phyloP scores from a whole-genome alignment of 2,888 invertebrate species.

The Galerucella calmariensis region DNA sequence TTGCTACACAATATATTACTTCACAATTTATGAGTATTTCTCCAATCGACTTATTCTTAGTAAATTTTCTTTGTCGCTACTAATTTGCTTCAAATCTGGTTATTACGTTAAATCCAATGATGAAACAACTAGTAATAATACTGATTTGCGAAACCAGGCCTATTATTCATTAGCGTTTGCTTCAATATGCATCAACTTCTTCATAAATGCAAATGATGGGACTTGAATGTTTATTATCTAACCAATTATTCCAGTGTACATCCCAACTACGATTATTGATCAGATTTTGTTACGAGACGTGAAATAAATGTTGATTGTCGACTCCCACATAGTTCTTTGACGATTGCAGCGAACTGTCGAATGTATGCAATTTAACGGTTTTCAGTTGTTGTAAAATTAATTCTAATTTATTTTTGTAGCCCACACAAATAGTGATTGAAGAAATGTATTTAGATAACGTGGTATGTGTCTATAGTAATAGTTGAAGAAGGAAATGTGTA shows the following conservation, averaged over 20 bases:
- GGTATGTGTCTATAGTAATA: background rate
- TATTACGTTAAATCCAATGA: background rate
- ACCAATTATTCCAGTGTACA: constrained; percentile 35
- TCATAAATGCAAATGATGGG: constrained; percentile 42
- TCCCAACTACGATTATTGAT: constrained; percentile 29
- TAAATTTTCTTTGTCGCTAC: too few species aligned
- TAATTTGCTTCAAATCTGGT: background rate
- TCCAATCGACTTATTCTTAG: too few species aligned
- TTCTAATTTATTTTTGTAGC: constrained; percentile 15
- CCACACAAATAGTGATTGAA: constrained; percentile 11
- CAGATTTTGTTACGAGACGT: constrained; percentile 30
- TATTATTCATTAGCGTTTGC: constrained; percentile 37
- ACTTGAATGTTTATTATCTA: constrained; percentile 41
- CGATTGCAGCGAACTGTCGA: constrained; percentile 19
- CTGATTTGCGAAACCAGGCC: background rate
- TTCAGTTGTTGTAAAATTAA: constrained; percentile 27
- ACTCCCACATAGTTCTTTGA: constrained; percentile 22
- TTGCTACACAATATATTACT: too few species aligned
- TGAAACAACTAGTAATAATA: background rate
- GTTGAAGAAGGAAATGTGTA: background rate
- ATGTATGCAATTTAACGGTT: constrained; percentile 12
- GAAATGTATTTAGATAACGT: constrained; percentile 2
- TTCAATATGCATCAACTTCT: constrained; percentile 37
- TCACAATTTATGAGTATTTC: too few species aligned
- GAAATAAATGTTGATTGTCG: constrained; percentile 32